A percentile compares a stretch with the other conserved stretches of the same genome.
Conservation (phyloP, 2,113 vertebrate genomes). For the Salvator merianae region DNA sequence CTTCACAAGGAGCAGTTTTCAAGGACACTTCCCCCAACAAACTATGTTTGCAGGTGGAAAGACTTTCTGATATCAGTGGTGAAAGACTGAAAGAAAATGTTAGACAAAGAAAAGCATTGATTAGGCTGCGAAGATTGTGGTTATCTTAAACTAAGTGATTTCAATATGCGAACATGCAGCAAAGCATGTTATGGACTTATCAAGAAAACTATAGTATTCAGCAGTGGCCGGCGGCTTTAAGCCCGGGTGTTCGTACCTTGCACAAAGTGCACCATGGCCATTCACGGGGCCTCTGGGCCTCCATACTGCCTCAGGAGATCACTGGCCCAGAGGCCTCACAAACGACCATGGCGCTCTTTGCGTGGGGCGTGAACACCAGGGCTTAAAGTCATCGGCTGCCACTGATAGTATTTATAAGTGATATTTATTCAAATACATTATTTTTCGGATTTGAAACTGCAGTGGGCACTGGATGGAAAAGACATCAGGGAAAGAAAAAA, state of each 20-base stretch:
- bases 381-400: too few species aligned
- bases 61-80: constrained; percentile 9
- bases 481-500: background rate
- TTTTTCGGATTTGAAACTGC: background rate
- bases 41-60: background rate
- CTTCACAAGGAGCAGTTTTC: constrained; percentile 26
- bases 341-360: too few species aligned
- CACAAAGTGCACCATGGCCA: too few species aligned
- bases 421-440: background rate
- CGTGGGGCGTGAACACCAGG: too few species aligned
- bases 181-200: background rate
- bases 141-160: background rate
- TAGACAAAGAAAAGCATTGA: background rate
- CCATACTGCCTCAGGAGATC: too few species aligned
- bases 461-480: background rate
- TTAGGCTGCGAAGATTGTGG: background rate
- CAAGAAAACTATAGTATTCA: background rate
- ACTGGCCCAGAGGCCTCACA: too few species aligned
- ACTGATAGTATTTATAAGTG: background rate
- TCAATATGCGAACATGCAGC: background rate
- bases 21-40: background rate
- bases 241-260: too few species aligned
- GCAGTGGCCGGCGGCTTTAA: too few species aligned
- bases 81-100: background rate
- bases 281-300: too few species aligned